These are phyloP conservation scores for Platysteira castanea DNA, from an alignment of 2,113 vertebrate genomes.

Conservation along the genomic window DNA sequence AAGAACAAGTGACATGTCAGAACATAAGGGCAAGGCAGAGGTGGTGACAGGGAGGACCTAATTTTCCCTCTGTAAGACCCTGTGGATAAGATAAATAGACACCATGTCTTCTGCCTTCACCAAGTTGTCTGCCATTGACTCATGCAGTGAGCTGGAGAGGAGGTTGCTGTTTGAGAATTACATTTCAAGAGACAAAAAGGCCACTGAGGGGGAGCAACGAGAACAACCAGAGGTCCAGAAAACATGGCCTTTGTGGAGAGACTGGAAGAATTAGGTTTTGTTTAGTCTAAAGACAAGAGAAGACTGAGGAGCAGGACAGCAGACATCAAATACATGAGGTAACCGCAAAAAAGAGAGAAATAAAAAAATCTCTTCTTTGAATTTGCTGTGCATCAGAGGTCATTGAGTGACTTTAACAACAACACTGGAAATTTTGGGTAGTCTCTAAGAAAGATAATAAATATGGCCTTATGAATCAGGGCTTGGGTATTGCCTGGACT, in stretches of 20 bases:
- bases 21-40: not conserved
- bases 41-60: not conserved
- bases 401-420: not conserved
- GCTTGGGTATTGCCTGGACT: not conserved
- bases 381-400: slow-evolving; percentile 1
- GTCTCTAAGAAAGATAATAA: slow-evolving; percentile 31
- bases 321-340: slow-evolving; percentile 26
- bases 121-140: not conserved
- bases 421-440: slow-evolving; percentile 9
- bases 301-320: not conserved
- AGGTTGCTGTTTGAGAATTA: not conserved
- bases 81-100: not conserved
- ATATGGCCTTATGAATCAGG: not conserved
- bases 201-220: accelerated
- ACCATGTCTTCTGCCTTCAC: not conserved
- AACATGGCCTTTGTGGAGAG: not conserved
- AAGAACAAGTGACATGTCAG: not conserved
- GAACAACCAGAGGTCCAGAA: not conserved
- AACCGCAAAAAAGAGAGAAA: slow-evolving; percentile 7
- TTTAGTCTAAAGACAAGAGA: slow-evolving; percentile 50
- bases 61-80: not conserved
- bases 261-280: slow-evolving; percentile 29
- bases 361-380: not conserved
- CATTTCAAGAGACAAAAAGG: not conserved
- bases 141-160: not conserved